These are phyloP conservation scores for Andrena bicolor DNA, from an alignment of 2,888 invertebrate species.

Conservation along the genomic window DNA sequence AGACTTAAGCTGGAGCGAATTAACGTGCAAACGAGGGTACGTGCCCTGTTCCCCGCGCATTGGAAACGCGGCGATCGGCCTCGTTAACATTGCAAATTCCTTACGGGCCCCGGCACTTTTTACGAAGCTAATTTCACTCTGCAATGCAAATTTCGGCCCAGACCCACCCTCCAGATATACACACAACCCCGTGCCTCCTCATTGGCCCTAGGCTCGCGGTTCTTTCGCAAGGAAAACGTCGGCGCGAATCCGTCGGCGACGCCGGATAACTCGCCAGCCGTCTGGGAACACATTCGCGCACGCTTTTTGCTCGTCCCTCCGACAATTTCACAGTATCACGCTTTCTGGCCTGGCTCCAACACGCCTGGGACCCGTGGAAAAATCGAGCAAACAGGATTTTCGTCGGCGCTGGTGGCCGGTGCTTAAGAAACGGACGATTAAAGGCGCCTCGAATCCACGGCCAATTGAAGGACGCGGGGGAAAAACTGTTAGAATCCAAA, in stretches of 20 bases:
- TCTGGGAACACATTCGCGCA: conserved; percentile 2
- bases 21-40: conserved; percentile 69
- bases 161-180: conserved; percentile 19
- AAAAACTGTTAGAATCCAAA: too few relatives aligned
- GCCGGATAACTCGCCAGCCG: conserved; percentile 15
- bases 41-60: conserved; percentile 52
- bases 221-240: conserved; percentile 36
- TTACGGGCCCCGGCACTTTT: conserved; percentile 58
- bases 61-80: conserved; percentile 64
- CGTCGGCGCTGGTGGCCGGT: neutral
- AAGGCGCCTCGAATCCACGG: conserved; percentile 8
- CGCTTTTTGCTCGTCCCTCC: conserved; percentile 9
- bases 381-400: conserved; percentile 30
- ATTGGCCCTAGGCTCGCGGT: neutral
- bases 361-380: neutral
- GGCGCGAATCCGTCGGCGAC: conserved; percentile 22
- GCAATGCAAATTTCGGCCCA: conserved; percentile 73
- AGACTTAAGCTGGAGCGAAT: conserved; percentile 57
- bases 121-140: conserved; percentile 75
- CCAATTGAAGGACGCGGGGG: conserved; percentile 11
- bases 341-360: conserved; percentile 21
- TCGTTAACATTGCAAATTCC: conserved; percentile 79
- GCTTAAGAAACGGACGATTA: conserved; percentile 17
- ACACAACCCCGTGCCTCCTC: conserved; percentile 6
- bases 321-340: conserved; percentile 35